A percentile compares a stretch with the other conserved stretches of the same genome.
These are phyloP conservation scores for Exephanes ischioxanthus DNA, from an alignment of 2,888 invertebrate genomes.

Conservation along the genomic window DNA sequence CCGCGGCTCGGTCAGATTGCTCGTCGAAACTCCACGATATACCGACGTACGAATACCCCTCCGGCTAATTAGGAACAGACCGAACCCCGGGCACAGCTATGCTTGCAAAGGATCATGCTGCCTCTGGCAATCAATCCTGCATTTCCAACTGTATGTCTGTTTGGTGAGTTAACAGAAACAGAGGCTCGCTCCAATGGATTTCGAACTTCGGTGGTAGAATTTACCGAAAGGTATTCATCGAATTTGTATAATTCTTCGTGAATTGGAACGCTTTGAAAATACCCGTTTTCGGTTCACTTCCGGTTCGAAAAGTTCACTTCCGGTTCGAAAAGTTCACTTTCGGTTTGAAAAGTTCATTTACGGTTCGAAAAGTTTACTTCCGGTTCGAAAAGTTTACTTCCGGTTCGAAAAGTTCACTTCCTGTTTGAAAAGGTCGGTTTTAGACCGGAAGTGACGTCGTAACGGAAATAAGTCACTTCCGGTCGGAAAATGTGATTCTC, in stretches of 20 bases:
- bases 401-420: too few species aligned
- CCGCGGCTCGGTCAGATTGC: conserved; percentile 26
- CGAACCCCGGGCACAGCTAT: background rate
- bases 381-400: too few species aligned
- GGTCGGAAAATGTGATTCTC: too few species aligned
- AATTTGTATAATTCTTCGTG: background rate
- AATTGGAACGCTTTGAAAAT: background rate
- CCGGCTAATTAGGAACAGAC: background rate
- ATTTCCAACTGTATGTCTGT: background rate
- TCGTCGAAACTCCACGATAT: conserved; percentile 10
- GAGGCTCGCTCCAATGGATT: background rate
- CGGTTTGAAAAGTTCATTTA: too few species aligned
- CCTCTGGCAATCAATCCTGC: background rate
- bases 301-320: too few species aligned
- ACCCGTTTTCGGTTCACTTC: too few species aligned
- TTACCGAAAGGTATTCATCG: background rate
- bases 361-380: too few species aligned
- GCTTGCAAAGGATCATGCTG: background rate
- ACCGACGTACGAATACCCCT: conserved; percentile 1
- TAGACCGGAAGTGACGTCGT: background rate
- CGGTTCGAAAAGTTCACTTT: too few species aligned
- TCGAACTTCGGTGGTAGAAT: background rate
- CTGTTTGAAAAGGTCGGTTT: background rate
- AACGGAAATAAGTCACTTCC: too few species aligned
- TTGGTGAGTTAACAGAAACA: background rate